Evolutionary conservation across 2,797 vertebrate genomes (phyloP).

Genomic region (Pseudochromis fuscus): DNA sequence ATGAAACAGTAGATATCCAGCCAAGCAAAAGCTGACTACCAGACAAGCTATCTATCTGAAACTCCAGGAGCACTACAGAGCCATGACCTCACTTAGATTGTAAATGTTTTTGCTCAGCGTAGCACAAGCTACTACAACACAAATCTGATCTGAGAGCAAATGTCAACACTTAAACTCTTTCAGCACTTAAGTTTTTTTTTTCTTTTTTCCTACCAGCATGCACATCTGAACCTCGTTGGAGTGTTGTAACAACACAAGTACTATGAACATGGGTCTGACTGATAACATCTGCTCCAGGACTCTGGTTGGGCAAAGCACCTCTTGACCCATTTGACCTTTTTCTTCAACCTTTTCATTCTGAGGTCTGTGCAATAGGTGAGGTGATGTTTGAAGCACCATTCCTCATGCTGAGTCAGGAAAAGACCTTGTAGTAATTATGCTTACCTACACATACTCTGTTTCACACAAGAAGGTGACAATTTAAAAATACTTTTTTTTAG

Average conservation of each 20-base stretch:
- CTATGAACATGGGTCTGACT: conserved; percentile 55
- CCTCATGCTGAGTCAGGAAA: conserved; percentile 33
- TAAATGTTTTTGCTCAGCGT: conserved; percentile 22
- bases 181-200: conserved; percentile 39
- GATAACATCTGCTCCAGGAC: conserved; percentile 69
- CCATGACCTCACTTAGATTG: conserved; percentile 8
- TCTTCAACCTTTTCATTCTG: conserved; percentile 54
- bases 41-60: conserved; percentile 12
- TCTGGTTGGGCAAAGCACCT: conserved; percentile 55
- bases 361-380: conserved; percentile 25
- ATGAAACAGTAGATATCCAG: conserved; percentile 11
- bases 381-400: conserved; percentile 37
- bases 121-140: conserved; percentile 28
- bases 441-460: not conserved
- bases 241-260: conserved; percentile 36
- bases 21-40: not conserved
- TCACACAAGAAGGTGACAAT: not conserved
- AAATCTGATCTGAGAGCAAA: conserved; percentile 33
- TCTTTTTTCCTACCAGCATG: conserved; percentile 33
- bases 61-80: not conserved
- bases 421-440: conserved; percentile 14
- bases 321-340: conserved; percentile 67
- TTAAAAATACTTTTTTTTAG: not conserved
- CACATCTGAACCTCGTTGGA: conserved; percentile 41
- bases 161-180: conserved; percentile 50